These are phyloP conservation scores for Clunio marinus DNA, from an alignment of 2,888 invertebrate genomes.

Conservation along the genomic window DNA sequence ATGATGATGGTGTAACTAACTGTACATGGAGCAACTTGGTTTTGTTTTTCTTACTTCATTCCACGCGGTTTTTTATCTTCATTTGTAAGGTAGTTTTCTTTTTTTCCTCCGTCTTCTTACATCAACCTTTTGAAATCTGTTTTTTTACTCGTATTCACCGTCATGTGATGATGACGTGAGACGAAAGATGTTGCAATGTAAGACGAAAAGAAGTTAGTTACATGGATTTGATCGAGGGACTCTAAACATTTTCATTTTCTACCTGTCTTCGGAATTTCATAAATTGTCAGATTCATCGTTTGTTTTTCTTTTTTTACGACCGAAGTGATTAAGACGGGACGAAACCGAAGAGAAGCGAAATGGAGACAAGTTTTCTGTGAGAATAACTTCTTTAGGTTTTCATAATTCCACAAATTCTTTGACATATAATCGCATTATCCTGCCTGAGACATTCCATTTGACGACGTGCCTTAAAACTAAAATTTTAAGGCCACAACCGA, in stretches of 20 bases:
- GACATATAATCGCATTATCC: conserved; percentile 28
- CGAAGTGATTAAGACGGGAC: neutral
- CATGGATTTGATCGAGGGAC: neutral
- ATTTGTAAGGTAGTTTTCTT: conserved; percentile 13
- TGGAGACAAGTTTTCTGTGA: conserved; percentile 27
- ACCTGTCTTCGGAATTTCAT: conserved; percentile 27
- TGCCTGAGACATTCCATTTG: neutral
- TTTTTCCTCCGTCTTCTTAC: conserved; percentile 1
- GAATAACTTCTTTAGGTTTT: neutral
- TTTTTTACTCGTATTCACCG: no score
- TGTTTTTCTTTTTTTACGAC: conserved; percentile 26
- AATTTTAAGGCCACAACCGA: neutral
- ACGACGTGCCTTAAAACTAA: neutral
- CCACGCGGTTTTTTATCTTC: conserved; percentile 21
- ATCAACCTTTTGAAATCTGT: no score
- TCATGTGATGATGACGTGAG: conserved; percentile 30
- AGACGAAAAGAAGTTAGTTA: neutral
- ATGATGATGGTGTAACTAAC: conserved; percentile 24
- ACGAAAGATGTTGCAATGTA: neutral
- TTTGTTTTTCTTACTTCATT: conserved; percentile 20
- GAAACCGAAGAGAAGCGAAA: neutral
- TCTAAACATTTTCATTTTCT: neutral
- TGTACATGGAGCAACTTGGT: conserved; percentile 33
- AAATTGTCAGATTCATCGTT: conserved; percentile 28
- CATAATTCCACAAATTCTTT: neutral